Conservation (phyloP, 2,113 vertebrate species). For the Ciconia maguari region DNA sequence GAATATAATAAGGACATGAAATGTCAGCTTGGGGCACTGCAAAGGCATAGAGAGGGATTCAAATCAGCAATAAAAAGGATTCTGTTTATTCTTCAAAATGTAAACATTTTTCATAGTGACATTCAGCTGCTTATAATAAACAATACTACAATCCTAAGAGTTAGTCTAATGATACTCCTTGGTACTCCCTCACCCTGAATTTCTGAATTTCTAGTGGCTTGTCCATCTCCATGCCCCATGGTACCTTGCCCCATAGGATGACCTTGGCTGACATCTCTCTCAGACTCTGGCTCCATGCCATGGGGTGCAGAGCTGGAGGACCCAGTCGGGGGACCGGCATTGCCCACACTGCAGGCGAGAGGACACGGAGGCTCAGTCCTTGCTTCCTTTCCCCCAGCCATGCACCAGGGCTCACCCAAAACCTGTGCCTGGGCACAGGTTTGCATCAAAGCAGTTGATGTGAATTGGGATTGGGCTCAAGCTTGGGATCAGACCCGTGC, state of each 20-base stretch:
- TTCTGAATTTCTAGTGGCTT: not conserved
- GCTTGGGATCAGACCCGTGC: not conserved
- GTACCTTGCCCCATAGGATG: not conserved
- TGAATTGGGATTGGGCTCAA: not conserved
- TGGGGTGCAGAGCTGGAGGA: not conserved
- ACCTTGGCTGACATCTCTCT: not conserved
- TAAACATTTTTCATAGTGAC: not conserved
- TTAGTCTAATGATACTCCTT: not conserved
- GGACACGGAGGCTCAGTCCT: not conserved
- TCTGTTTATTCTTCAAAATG: not conserved
- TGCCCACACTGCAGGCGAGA: not conserved
- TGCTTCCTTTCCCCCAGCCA: not conserved
- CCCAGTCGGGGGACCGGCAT: accelerated
- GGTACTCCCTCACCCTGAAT: not conserved
- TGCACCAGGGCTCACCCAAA: not conserved
- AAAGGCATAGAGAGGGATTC: not conserved
- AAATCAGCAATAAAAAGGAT: not conserved
- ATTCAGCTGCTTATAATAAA: not conserved
- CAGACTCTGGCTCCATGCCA: not conserved
- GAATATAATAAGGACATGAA: not conserved
- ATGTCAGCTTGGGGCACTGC: not conserved
- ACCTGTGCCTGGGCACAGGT: not conserved
- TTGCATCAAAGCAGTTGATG: not conserved
- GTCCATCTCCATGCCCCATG: not conserved
- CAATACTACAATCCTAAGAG: not conserved